Evolutionary conservation across 2,797 vertebrate species (phyloP), one percentile per base, ranked within the genome.

Genomic region (Jordanella pulchra): DNA sequence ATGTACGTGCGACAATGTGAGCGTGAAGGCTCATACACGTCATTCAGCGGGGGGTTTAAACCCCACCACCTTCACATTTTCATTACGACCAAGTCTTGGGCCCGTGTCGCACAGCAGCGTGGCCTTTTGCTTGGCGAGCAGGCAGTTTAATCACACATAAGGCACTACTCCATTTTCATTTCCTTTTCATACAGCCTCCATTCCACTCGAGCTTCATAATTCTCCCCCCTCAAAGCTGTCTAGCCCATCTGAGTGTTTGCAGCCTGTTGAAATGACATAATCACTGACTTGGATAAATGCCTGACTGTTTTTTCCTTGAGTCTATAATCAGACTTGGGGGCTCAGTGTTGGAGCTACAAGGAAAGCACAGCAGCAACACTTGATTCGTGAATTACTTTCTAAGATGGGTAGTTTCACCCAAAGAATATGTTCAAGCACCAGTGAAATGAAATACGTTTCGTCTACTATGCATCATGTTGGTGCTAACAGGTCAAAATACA

Each of bases 131-230:
- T 25, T 53, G 89, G 91, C 83, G 72, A 92, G 90, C 91, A 91
- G 91, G 92, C 92, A 91, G 93, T 94, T 95, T 95, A 95, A 95
- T 95, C 94, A 94, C 93, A 94, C 92, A 93, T 93, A 93, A 92
- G 90, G 87, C 92, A 87, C 85, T 86, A 89, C 92, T 94, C 92
- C 92, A 93, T 93, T 94, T 93, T 93, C 92, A 94, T 94, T 94
- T 93, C 93, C 93, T 90, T 88, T 91, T 91, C 90, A 92, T 91
- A 81, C 88, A 88, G 90, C 93, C 87, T 91, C 93, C 87, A 93
- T 91, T 92, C 89, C 90, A 89, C 89, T 91, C 84, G 42, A 64
- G 87, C 92, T 93, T 93, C 92, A 94, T 94, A 95, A 95, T 94
- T 93, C 92, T 85, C 86, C 84, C 78, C 86, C 80, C 87, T 92